Percentiles rank a stretch among this genome's conserved stretches.
Evolutionary conservation across 2,113 vertebrate genomes (phyloP).

Genomic region (Stictonetta naevosa): DNA sequence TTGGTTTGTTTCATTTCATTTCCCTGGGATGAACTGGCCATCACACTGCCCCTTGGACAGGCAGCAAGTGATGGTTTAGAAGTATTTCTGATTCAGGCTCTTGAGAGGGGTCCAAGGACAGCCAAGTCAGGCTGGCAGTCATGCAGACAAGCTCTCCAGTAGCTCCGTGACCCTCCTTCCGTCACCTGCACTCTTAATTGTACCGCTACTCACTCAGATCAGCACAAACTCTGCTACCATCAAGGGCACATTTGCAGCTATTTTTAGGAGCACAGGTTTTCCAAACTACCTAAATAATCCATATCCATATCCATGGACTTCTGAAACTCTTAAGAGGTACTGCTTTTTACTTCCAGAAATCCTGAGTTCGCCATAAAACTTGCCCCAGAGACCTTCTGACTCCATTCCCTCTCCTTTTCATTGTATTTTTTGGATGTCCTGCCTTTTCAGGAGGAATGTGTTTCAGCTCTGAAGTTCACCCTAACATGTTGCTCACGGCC

Average conservation of each 20-base stretch:
- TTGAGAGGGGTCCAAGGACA: neutral
- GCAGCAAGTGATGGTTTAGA: rapidly evolving
- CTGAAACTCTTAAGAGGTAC: neutral
- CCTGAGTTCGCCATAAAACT: neutral
- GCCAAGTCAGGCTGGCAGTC: neutral
- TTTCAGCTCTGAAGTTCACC: neutral
- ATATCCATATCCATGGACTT: neutral
- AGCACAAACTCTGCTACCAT: neutral
- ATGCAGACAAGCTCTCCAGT: neutral
- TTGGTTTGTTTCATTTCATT: neutral
- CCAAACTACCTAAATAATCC: neutral
- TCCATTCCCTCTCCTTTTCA: neutral
- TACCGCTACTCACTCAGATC: neutral
- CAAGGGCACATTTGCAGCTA: neutral
- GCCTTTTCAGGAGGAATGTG: neutral
- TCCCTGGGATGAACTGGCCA: neutral
- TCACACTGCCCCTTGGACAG: neutral
- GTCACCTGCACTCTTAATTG: neutral
- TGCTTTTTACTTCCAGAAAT: neutral
- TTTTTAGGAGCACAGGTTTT: rapidly evolving
- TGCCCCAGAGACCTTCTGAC: neutral
- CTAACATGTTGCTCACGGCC: rapidly evolving
- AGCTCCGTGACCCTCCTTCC: neutral
- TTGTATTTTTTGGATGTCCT: neutral
- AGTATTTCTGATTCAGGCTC: neutral